phyloP scores from a whole-genome alignment of 1,140 invertebrate genomes.

The Euura saliciscinereae region DNA sequence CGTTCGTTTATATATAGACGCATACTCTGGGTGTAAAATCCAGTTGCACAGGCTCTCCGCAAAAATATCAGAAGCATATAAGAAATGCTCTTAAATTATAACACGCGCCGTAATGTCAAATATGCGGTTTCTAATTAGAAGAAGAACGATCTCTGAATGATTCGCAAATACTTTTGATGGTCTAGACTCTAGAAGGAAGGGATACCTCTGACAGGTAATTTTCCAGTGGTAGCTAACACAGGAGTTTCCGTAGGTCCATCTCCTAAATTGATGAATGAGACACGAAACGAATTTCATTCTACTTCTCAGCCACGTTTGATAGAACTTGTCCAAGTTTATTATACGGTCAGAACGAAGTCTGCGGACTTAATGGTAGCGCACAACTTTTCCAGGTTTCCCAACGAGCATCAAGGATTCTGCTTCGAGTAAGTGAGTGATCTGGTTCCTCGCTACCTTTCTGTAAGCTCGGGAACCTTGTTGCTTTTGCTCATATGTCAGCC shows the following conservation, averaged over 20 bases:
- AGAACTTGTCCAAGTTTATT: constrained; percentile 58
- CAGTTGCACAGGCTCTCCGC: not conserved
- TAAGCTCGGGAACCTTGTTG: too few relatives aligned
- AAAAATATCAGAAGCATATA: not conserved
- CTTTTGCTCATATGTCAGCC: too few relatives aligned
- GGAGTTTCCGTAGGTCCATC: too few relatives aligned
- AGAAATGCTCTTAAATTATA: too few relatives aligned
- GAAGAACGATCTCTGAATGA: too few relatives aligned
- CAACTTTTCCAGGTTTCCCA: not conserved
- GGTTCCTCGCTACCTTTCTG: not conserved
- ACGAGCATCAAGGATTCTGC: not conserved
- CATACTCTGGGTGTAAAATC: not conserved
- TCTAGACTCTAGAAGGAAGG: too few relatives aligned
- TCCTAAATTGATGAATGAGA: constrained; percentile 58
- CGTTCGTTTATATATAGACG: constrained; percentile 9
- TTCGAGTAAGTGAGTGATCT: constrained; percentile 18
- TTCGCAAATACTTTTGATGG: too few relatives aligned
- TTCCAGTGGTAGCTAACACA: too few relatives aligned
- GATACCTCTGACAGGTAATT: too few relatives aligned
- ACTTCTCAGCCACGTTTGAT: constrained; percentile 43
- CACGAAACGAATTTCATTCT: constrained; percentile 40
- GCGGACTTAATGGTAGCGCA: constrained; percentile 18
- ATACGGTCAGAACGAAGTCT: constrained; percentile 25
- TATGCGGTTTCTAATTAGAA: too few relatives aligned
- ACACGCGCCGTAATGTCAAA: too few relatives aligned